These are phyloP conservation scores for Aphelocoma coerulescens DNA, from an alignment of 2,113 vertebrate species.

Conservation along the genomic window DNA sequence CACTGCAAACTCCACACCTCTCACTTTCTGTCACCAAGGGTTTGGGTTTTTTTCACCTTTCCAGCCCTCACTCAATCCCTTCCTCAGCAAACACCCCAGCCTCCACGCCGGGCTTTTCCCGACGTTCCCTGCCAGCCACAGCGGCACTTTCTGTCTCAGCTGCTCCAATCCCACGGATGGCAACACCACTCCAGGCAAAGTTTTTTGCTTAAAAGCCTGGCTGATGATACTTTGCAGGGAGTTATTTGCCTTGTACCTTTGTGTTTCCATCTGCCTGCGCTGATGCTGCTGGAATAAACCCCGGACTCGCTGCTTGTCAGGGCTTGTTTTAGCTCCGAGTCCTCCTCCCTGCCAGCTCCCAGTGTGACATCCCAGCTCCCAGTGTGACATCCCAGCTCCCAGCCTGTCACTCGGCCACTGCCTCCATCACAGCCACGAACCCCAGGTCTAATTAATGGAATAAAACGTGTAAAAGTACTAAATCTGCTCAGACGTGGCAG, in stretches of 20 bases:
- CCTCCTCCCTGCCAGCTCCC: background rate
- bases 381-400: background rate
- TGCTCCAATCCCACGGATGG: background rate
- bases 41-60: background rate
- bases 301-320: background rate
- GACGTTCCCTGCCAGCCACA: background rate
- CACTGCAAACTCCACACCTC: background rate
- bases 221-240: background rate
- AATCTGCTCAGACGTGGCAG: background rate
- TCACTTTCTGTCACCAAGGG: background rate
- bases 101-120: background rate
- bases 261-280: background rate
- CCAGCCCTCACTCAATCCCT: background rate
- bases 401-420: background rate
- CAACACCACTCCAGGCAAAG: background rate
- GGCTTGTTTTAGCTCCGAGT: background rate
- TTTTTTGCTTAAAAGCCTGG: background rate
- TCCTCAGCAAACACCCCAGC: background rate
- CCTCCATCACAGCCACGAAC: background rate
- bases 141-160: background rate
- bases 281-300: background rate
- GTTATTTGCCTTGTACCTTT: background rate
- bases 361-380: background rate
- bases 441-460: background rate
- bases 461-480: background rate